phyloP scores from a whole-genome alignment of 2,113 vertebrate species.

The Chionodraco myersi region DNA sequence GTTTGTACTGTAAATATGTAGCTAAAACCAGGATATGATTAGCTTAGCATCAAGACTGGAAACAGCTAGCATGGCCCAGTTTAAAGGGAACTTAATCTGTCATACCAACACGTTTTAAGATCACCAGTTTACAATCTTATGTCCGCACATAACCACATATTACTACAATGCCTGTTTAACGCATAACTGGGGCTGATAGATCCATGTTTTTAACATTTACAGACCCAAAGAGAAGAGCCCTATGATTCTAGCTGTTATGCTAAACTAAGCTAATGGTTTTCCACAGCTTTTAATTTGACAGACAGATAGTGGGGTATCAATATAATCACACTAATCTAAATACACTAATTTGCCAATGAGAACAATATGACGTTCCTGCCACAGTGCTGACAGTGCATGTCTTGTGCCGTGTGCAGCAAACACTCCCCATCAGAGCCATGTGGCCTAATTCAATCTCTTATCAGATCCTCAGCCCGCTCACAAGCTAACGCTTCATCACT shows the following conservation, averaged over 20 bases:
- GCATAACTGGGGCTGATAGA: neutral
- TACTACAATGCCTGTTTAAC: no score
- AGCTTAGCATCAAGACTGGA: neutral
- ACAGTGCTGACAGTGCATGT: conserved; percentile 3
- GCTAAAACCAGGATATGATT: neutral
- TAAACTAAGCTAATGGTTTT: neutral
- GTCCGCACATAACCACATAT: neutral
- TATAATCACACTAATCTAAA: neutral
- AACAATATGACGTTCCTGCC: neutral
- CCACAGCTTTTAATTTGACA: neutral
- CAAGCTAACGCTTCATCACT: conserved; percentile 70
- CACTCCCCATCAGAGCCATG: conserved; percentile 30
- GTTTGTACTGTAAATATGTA: neutral
- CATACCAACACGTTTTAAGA: neutral
- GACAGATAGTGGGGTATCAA: neutral
- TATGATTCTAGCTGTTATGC: neutral
- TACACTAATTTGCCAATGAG: neutral
- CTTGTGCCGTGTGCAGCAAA: neutral
- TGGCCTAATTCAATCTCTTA: conserved; percentile 74
- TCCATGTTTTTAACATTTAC: neutral
- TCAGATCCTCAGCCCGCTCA: conserved; percentile 54
- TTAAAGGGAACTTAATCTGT: neutral
- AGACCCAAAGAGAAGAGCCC: neutral
- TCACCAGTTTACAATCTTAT: neutral
- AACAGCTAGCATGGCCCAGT: neutral